Evolutionary conservation across 1,140 invertebrate genomes (phyloP), one percentile per base, ranked within the genome.

Genomic region (Lasaia peninsularis): DNA sequence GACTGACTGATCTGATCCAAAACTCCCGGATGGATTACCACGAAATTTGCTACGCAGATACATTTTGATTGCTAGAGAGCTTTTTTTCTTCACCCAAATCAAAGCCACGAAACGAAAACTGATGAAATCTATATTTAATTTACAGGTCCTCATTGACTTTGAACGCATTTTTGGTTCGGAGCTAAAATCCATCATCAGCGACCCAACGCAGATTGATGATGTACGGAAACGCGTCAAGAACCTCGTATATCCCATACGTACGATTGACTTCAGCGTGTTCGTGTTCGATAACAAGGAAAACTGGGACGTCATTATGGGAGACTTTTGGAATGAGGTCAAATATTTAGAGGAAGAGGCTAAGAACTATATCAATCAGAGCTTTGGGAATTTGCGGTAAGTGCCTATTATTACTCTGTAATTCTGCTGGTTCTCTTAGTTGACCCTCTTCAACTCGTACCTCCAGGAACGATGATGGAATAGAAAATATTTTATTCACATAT

Each of bases 161-260:
- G 93, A 96, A 74, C 96, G 97, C 62, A 95, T 98, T 49, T 97
- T 98, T 75, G 95, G 96, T 0, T 90, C 93, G 3, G 94, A 97
- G 71, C 84, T 98, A 0, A 96, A 96, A 73, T 93, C 95, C 0
- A 94, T 97, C 9, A 95, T 97, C 14, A 93, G 92, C 54, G 95
- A 97, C 79, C 95, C 96, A 0, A 93, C 94, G 0, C 92, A 95
- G 65, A 96, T 98, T 44, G 95, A 98, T 69, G 93, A 94, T 51
- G 93, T 97, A 8, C 88, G 95, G 34, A 92, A 95, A 60, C 90
- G 92, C 58, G 93, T 96, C 2, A 91, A 93, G 66, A 91, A 92
- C 66, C 81, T 98, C 9, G 92, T 96, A 0, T 88, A 91, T 50
- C 94, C 96, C 0, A 93, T 98, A 44, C 90, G 93, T 62, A 91